phyloP scores from a whole-genome alignment of 2,888 invertebrate species.

The Nemotelus nigrinus region DNA sequence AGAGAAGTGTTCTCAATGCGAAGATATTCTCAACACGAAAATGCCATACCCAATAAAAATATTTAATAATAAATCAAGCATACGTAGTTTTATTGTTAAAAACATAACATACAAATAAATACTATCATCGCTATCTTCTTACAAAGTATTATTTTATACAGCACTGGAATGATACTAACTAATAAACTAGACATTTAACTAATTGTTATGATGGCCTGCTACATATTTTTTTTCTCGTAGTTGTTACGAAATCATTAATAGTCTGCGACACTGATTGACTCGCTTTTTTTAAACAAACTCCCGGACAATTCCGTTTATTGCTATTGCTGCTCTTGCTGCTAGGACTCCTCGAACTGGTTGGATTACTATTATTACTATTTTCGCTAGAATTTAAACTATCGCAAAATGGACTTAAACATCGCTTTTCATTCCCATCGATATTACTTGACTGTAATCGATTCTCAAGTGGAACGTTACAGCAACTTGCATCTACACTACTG shows the following conservation, averaged over 20 bases:
- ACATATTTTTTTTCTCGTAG: conserved; percentile 38
- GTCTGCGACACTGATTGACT: conserved; percentile 40
- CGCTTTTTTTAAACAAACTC: conserved; percentile 27
- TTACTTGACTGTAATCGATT: conserved; percentile 23
- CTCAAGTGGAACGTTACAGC: not conserved
- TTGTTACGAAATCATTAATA: conserved; percentile 30
- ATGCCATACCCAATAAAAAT: too few relatives aligned
- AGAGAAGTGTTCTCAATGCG: too few relatives aligned
- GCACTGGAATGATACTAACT: conserved; percentile 27
- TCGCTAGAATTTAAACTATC: conserved; percentile 1
- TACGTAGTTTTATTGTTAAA: not conserved
- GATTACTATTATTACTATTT: conserved; percentile 14
- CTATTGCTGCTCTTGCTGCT: not conserved
- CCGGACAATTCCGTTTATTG: conserved; percentile 18
- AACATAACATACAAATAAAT: conserved; percentile 21
- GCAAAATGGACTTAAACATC: not conserved
- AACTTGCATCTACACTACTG: not conserved
- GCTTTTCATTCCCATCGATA: not conserved
- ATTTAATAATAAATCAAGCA: too few relatives aligned
- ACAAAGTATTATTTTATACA: not conserved
- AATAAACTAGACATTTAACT: conserved; percentile 1
- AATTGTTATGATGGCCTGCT: conserved; percentile 30
- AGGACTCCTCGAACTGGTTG: not conserved
- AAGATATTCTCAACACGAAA: too few relatives aligned
- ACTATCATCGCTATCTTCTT: not conserved